Conservation (phyloP, 2,113 vertebrate species). For the Thermophis baileyi region DNA sequence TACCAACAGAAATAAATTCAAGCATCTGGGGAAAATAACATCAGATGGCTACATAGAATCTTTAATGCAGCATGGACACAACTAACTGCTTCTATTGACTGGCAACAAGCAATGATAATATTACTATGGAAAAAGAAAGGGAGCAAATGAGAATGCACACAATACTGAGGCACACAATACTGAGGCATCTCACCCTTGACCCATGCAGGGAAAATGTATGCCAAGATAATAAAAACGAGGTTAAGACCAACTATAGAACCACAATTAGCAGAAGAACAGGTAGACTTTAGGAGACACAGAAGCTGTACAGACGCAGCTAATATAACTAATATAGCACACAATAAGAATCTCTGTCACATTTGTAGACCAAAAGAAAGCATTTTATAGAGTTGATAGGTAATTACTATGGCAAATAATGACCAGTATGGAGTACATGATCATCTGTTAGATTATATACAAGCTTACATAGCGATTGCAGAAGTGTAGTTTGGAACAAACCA, state of each 20-base stretch:
- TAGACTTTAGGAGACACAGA: background rate
- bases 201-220: background rate
- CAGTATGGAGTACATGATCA: background rate
- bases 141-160: too few species aligned
- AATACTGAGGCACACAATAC: too few species aligned
- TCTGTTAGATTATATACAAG: background rate
- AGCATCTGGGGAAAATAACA: background rate
- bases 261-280: background rate
- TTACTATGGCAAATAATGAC: background rate
- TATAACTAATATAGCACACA: background rate
- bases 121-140: too few species aligned
- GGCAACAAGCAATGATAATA: too few species aligned
- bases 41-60: background rate
- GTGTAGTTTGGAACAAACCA: background rate
- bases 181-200: background rate
- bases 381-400: background rate
- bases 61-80: too few species aligned
- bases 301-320: background rate
- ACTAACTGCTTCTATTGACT: too few species aligned
- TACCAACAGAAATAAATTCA: background rate
- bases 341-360: background rate
- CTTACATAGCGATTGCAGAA: background rate
- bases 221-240: background rate
- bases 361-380: background rate
- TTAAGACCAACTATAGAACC: background rate